These are phyloP conservation scores for Cotesia chilonis DNA, from an alignment of 1,140 invertebrate species.

Conservation along the genomic window DNA sequence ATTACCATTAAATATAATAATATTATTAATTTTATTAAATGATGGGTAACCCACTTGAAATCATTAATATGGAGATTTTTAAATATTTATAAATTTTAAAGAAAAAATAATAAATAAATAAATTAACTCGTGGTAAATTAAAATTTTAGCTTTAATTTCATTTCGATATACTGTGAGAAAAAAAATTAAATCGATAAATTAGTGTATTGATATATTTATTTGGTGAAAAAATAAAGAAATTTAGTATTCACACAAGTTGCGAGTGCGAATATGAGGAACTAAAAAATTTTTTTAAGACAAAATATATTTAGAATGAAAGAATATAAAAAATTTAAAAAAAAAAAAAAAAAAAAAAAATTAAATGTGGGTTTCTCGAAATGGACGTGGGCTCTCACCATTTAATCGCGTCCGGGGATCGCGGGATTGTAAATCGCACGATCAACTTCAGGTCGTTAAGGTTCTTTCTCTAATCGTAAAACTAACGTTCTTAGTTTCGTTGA, in stretches of 20 bases:
- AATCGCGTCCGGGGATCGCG: conserved; percentile 44
- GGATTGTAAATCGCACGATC: conserved; percentile 46
- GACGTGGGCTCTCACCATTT: conserved; percentile 34
- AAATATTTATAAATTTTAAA: neutral
- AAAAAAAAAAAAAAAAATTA: neutral
- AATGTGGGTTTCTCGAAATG: conserved; percentile 25
- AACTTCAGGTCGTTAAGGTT: conserved; percentile 44
- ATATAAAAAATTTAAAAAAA: neutral
- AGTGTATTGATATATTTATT: no score
- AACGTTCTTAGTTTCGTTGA: conserved; percentile 32
- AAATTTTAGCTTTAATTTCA: neutral
- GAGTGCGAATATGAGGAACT: conserved; percentile 20
- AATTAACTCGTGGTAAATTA: neutral
- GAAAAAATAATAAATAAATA: neutral
- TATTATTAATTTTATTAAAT: neutral
- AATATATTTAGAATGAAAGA: neutral
- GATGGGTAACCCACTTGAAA: conserved; percentile 26
- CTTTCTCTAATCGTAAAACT: conserved; percentile 48
- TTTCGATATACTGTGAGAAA: no score
- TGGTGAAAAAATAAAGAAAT: no score
- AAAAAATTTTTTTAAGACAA: neutral
- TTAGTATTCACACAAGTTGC: neutral
- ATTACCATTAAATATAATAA: no score
- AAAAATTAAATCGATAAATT: no score
- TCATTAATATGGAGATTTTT: conserved; percentile 28